Base-by-base conservation (phyloP, 2,888 invertebrate genomes). In the Drosophila falleni region DNA sequence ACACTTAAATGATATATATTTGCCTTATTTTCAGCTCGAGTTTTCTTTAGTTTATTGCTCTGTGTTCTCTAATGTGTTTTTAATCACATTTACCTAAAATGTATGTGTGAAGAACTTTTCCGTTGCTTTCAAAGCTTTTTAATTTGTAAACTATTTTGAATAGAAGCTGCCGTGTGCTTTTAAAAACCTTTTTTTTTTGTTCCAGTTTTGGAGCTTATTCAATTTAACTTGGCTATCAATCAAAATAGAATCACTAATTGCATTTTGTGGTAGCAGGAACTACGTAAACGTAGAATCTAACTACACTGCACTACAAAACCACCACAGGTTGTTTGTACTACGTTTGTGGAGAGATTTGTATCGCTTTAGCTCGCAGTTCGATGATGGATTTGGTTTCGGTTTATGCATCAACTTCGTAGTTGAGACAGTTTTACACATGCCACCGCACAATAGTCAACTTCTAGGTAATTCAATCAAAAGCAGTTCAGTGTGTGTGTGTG, bases 181-280 rank as follows among this genome's bases (percentile, higher is more conserved):
- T 31, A 6, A 31, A 31, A 31, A 8, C 2, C 3, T 1, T 31
- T 31, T 8, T 1, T 2, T 1, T 31, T 31, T 8, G 0, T 2
- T 31, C 2, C 1, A 31, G 2, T 3, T 31, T 31, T 31, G 8
- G 9, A 9, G 9, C 31, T 31, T 31, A 9, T 31, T 31, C 31
- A 9, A 31, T 31, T 31, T 31, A 31, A 64, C 39, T 29, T 23
- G 35, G 44, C 65, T 42, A 65, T 71, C 79, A 71, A 78, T 81
- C 80, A 76, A 80, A 75, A 54, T 59, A 49, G 63, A 51, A 44
- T 66, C 74, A 66, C 81, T 81, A 80, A 80, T 78, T 79, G 81
- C 79, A 74, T 60, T 69, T 62, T 74, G 78, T 66, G 71, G 78
- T 50, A 58, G 31, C 31, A 16, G 51, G 37, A 44, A 44, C 37